These are phyloP conservation scores for Saguinus midas DNA, from an alignment of 2,113 vertebrate genomes.

Conservation along the genomic window DNA sequence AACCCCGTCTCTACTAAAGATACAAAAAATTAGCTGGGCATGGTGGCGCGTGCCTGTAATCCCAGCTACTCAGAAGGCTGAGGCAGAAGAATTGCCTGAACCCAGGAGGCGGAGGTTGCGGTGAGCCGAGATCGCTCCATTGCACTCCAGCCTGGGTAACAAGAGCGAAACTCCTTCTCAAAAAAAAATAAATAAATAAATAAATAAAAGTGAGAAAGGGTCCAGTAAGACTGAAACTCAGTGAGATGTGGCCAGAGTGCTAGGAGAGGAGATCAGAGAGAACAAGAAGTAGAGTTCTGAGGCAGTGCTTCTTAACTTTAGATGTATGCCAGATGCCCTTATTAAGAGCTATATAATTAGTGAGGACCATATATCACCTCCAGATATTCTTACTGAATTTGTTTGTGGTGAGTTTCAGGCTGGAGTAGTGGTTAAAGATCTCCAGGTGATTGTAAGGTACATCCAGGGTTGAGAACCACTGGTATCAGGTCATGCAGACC, in stretches of 20 bases:
- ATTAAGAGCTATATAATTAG: not conserved
- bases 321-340: not conserved
- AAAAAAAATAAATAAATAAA: no score
- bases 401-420: no score
- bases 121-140: no score
- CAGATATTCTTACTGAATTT: not conserved
- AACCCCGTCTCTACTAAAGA: no score
- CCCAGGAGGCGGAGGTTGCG: no score
- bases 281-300: not conserved
- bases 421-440: not conserved
- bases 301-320: not conserved
- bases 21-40: no score
- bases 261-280: not conserved
- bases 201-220: not conserved
- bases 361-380: not conserved
- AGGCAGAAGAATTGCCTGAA: no score
- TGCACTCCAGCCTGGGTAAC: no score
- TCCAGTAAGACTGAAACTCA: not conserved
- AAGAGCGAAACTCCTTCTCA: no score
- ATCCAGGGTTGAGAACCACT: not conserved
- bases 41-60: no score
- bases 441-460: not conserved
- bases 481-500: not conserved
- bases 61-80: no score
- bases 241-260: not conserved